These are phyloP conservation scores for Ceyx margarethae DNA, from an alignment of 2,113 vertebrate species.

Conservation along the genomic window DNA sequence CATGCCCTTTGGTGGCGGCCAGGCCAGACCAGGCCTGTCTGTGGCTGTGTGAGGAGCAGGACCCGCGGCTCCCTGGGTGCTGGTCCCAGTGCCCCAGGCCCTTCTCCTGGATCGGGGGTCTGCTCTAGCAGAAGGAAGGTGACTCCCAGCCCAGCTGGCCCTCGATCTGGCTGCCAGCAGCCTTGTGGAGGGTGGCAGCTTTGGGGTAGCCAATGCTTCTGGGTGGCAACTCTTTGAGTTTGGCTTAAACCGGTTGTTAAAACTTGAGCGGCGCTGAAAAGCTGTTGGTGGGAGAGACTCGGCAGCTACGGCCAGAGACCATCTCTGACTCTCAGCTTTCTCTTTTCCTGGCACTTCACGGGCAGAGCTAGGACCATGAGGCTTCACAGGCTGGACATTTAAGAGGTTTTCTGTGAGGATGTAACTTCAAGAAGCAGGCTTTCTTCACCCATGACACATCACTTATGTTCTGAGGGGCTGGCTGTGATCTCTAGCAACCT, in stretches of 20 bases:
- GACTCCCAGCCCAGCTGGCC: neutral
- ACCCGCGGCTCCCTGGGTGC: neutral
- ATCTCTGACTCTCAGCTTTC: neutral
- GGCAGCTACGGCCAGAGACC: neutral
- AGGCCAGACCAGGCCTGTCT: neutral
- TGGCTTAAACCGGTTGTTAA: neutral
- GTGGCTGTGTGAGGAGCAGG: accelerated
- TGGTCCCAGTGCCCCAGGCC: neutral
- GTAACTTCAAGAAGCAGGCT: neutral
- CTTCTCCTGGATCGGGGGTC: neutral
- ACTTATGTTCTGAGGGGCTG: neutral
- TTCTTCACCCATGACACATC: neutral
- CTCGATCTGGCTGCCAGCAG: neutral
- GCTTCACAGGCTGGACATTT: neutral
- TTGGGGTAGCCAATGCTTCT: neutral
- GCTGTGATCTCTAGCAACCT: slow-evolving; percentile 26
- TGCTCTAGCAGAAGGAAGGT: accelerated
- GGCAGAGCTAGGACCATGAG: neutral
- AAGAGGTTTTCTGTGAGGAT: neutral
- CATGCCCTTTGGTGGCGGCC: accelerated
- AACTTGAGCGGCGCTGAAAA: neutral
- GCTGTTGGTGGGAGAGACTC: accelerated
- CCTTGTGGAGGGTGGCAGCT: neutral
- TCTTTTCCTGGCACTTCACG: neutral
- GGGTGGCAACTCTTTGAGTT: neutral